Evolutionary conservation across 2,797 vertebrate genomes (phyloP), one percentile per base, ranked within the genome.

Genomic region (Brotogeris chrysoptera): DNA sequence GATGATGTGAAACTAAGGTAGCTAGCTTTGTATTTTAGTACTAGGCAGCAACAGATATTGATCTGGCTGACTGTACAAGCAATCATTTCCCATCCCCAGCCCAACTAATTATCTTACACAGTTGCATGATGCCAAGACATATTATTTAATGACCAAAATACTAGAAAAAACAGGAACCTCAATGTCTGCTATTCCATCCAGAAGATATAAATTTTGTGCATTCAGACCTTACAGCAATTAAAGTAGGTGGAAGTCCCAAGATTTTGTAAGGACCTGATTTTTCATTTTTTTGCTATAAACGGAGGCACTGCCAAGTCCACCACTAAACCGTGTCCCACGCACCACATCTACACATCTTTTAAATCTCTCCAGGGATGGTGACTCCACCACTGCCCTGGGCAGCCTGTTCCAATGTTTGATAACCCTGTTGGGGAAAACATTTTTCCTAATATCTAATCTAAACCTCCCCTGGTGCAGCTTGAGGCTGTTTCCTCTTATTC

Each of bases 91-190:
- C 80, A 76, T 81, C 36, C 59, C 24, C 55, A 90, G 53, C 59
- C 81, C 63, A 93, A 79, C 66, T 94, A 92, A 94, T 95, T 94
- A 88, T 80, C 70, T 83, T 66, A 80, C 53, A 53, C 20, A 52
- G 43, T 77, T 94, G 76, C 24, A 43, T 7, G 70, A 88, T 73
- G 55, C 47, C 91, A 88, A 86, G 71, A 52, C 38, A 69, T 49
- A 59, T 34, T 76, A 57, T 63, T 92, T 88, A 94, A 92, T 57
- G 82, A 86, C 44, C 43, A 77, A 47, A 91, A 79, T 47, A 88
- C 9, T 13, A 88, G 36, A 14, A 84, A 84, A 83, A 77, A 44
- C 34, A 88, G 36, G 18, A 91, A 55, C 59, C 46, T 76, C 72
- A 49, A 47, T 41, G 73, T 60, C 57, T 88, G 53, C 32, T 87